A percentile compares a stretch with the other conserved stretches of the same genome.
Conservation (phyloP, 1,140 invertebrate genomes). For the Polypedilum pembai region DNA sequence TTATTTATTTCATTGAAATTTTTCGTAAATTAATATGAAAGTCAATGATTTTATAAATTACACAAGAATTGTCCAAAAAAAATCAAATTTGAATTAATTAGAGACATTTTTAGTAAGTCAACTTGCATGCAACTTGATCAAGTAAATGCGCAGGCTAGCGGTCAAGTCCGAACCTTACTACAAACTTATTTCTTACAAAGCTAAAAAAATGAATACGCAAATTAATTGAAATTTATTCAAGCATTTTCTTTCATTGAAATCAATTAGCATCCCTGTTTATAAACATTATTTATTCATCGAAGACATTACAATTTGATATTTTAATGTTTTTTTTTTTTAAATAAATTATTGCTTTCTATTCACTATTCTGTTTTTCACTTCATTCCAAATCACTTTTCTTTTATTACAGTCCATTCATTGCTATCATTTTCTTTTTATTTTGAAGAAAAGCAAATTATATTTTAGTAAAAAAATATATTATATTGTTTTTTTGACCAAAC, state of each 20-base stretch:
- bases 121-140: no score
- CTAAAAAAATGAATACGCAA: not conserved
- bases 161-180: no score
- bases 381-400: not conserved
- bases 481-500: not conserved
- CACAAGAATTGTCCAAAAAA: no score
- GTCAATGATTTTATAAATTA: no score
- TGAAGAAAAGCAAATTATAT: not conserved
- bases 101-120: no score
- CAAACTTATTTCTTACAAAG: no score
- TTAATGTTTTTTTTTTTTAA: not conserved
- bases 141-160: no score
- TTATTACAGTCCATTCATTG: slow-evolving; percentile 3
- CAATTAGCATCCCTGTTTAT: not conserved
- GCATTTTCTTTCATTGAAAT: not conserved
- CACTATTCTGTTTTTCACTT: not conserved
- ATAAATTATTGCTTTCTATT: slow-evolving; percentile 19
- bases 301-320: not conserved
- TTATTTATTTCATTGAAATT: no score
- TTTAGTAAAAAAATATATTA: not conserved
- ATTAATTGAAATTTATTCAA: not conserved
- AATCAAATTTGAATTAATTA: no score
- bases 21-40: no score
- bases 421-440: not conserved
- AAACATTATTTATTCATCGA: not conserved